Percentiles rank a stretch among this genome's conserved stretches.
Conservation (phyloP, 2,888 invertebrate genomes). For the Orthosia incerta region DNA sequence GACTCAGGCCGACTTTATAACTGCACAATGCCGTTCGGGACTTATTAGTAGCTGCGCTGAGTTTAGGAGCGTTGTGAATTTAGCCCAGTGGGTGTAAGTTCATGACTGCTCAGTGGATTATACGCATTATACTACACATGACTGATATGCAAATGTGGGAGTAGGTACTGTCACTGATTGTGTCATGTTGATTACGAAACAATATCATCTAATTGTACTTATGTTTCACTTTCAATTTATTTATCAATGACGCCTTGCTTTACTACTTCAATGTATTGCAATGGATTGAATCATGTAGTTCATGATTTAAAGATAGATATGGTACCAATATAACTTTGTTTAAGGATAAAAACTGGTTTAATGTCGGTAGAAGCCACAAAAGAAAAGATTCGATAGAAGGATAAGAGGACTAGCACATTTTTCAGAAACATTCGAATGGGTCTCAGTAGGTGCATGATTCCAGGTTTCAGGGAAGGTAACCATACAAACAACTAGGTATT, state of each 20-base stretch:
- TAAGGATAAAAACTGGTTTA: background rate
- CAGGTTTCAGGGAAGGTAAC: background rate
- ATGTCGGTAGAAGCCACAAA: background rate
- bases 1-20: constrained; percentile 83
- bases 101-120: constrained; percentile 56
- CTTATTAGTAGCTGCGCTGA: constrained; percentile 75
- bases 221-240: constrained; percentile 42
- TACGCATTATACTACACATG: constrained; percentile 35
- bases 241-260: constrained; percentile 24
- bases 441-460: background rate
- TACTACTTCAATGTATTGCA: constrained; percentile 13
- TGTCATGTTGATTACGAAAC: constrained; percentile 44
- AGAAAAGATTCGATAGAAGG: background rate
- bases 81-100: constrained; percentile 71
- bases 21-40: constrained; percentile 78
- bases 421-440: background rate
- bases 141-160: constrained; percentile 40
- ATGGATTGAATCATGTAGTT: background rate
- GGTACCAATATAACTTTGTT: background rate
- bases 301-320: background rate
- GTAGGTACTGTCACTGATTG: constrained; percentile 45
- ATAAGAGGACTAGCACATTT: background rate
- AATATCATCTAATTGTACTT: constrained; percentile 23
- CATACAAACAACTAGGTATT: background rate
- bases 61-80: constrained; percentile 72